phyloP scores from a whole-genome alignment of 2,113 vertebrate species.

The Pomatostomus ruficeps region DNA sequence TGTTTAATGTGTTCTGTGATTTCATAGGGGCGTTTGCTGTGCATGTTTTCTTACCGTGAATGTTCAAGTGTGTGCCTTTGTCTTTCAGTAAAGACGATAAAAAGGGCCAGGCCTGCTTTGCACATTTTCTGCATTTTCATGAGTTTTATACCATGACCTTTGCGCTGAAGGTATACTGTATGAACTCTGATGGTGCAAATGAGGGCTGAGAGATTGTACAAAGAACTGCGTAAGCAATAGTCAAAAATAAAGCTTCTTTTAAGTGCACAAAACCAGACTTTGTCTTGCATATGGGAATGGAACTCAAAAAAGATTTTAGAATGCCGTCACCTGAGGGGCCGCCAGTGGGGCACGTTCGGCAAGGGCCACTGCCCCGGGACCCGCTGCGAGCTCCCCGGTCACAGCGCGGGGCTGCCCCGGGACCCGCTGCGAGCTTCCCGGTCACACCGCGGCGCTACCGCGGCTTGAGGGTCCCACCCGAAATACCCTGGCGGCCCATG shows the following conservation, averaged over 20 bases:
- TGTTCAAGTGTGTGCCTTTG: background rate
- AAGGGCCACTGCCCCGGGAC: background rate
- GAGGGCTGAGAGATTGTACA: background rate
- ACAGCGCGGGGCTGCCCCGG: background rate
- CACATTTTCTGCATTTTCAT: background rate
- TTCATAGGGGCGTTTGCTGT: background rate
- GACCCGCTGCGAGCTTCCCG: no score
- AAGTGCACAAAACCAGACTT: background rate
- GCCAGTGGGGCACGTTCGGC: no score
- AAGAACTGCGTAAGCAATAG: rapidly evolving
- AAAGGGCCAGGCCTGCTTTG: background rate
- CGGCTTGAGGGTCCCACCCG: no score
- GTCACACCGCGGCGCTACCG: background rate
- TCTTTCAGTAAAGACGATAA: background rate
- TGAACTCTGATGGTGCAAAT: background rate
- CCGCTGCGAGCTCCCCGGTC: background rate
- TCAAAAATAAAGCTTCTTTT: background rate
- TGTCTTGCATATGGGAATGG: background rate
- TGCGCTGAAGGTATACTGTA: no score
- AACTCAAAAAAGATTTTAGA: background rate
- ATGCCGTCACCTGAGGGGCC: no score
- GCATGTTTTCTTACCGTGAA: background rate
- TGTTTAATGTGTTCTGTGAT: background rate
- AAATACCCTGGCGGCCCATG: no score
- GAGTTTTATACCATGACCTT: background rate